Base-by-base conservation (phyloP, 1,140 invertebrate species). In the Thaumatotibia leucotreta region DNA sequence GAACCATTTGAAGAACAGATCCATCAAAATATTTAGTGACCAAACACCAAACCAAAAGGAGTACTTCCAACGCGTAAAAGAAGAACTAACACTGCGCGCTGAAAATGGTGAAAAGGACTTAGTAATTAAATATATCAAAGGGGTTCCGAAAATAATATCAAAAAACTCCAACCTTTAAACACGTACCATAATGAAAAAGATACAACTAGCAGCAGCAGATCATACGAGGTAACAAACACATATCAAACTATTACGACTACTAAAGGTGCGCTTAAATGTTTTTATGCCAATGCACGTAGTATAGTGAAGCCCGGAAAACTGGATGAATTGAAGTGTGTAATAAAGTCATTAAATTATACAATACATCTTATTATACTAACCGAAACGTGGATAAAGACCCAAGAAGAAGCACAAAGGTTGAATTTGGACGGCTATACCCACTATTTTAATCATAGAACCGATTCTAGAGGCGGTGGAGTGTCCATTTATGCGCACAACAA, bases 81-180 rank as follows among this genome's bases (percentile, higher is more conserved):
- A 63, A 5, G 64, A 74, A 58, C 32, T 74, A 6, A 54, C 63
- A 24, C n/a, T 23, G 3, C 62, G 67, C 0, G 20, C 20, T 50
- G 32, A 61, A 61, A 61, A 27, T 1, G 69, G 69, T 14, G 69
- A 74, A 61, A 33, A 39, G 11, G 39, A 63, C 8, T 23, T 74
- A 11, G 61, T 27, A 11, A 71, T 71, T 23, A 74, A 74, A 68
- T 74, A 71, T 45, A 11, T 67, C 1, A 74, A 67, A 52, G 73
- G 69, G 10, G 67, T 31, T 23, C 73, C 73, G 11, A 66, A 64
- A 10, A 22, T 35, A 11, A n/a, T 33, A 39, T 33, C 67, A 76
- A 76, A 76, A 76, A 76, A 76, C 33, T 35, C 10, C 33, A 35
- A 35, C 22, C 4, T 1, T n/a, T 35, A n/a, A n/a, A 35, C 1